A percentile compares a stretch with the other conserved stretches of the same genome.
phyloP scores from a whole-genome alignment of 1,140 invertebrate genomes.

The Archegozetes longisetosus region DNA sequence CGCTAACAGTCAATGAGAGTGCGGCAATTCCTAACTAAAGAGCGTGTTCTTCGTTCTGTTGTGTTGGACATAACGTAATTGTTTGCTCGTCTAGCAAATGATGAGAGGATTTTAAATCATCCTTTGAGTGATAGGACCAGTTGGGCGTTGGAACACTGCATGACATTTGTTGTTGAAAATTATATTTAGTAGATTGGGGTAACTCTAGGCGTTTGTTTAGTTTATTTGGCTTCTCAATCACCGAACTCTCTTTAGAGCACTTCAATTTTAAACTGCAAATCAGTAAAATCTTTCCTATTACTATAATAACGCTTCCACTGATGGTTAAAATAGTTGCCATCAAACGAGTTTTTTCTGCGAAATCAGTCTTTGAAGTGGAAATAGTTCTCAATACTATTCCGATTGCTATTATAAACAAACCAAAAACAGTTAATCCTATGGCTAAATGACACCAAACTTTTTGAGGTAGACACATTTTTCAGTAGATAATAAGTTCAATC shows the following conservation, averaged over 20 bases:
- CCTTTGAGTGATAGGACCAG: not conserved
- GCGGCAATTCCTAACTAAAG: too few species aligned
- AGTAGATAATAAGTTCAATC: too few species aligned
- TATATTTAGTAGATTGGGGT: not conserved
- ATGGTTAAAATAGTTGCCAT: not conserved
- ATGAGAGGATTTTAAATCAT: not conserved
- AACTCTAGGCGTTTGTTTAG: not conserved
- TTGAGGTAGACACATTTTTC: not conserved
- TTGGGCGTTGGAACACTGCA: not conserved
- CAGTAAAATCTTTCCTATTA: not conserved
- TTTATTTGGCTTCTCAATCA: not conserved
- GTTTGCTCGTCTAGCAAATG: not conserved
- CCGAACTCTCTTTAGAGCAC: not conserved
- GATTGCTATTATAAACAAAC: not conserved
- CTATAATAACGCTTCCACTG: not conserved
- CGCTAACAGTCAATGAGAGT: too few species aligned
- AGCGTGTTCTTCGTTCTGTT: too few species aligned
- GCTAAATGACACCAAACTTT: not conserved
- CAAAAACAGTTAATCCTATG: not conserved
- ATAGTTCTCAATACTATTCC: not conserved
- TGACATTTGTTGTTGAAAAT: not conserved
- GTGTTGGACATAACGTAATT: too few species aligned
- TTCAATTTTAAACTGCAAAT: not conserved
- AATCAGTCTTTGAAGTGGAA: not conserved
- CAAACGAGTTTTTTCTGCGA: not conserved